A percentile compares a stretch with the other conserved stretches of the same genome.
These are phyloP conservation scores for Bombus pyrosoma DNA, from an alignment of 1,140 invertebrate species.

Conservation along the genomic window DNA sequence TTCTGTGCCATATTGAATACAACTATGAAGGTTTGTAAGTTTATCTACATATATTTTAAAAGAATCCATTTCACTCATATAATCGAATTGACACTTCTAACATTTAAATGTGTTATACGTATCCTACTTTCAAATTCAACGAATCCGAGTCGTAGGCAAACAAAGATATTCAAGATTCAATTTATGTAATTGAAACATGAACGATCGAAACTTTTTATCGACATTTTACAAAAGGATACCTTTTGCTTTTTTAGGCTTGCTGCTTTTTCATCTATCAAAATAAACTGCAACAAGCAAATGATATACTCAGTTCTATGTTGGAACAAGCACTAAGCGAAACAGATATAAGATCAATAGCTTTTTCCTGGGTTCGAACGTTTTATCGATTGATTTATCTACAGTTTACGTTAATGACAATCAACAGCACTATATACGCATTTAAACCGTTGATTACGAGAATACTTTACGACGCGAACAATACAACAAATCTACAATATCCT, in stretches of 20 bases:
- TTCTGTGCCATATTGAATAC: not conserved
- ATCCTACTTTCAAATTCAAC: no score
- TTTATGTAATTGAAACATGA: not conserved
- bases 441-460: conserved; percentile 29
- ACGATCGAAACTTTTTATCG: not conserved
- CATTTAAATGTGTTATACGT: no score
- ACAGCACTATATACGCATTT: not conserved
- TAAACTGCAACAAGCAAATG: not conserved
- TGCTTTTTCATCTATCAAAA: not conserved
- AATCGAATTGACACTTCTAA: no score
- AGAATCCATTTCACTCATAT: not conserved
- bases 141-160: no score
- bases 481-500: conserved; percentile 35
- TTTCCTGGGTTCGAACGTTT: conserved; percentile 17
- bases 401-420: conserved; percentile 9
- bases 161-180: not conserved
- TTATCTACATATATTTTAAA: not conserved
- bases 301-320: conserved; percentile 4
- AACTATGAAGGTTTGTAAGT: not conserved
- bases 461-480: conserved; percentile 7
- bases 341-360: not conserved
- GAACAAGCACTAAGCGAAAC: conserved; percentile 8
- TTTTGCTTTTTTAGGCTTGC: not conserved
- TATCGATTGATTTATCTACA: conserved; percentile 16
- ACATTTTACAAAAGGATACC: not conserved